Percentiles rank a stretch among this genome's conserved stretches.
Evolutionary conservation across 2,797 vertebrate genomes (phyloP).

Genomic region (Xenentodon cancila): DNA sequence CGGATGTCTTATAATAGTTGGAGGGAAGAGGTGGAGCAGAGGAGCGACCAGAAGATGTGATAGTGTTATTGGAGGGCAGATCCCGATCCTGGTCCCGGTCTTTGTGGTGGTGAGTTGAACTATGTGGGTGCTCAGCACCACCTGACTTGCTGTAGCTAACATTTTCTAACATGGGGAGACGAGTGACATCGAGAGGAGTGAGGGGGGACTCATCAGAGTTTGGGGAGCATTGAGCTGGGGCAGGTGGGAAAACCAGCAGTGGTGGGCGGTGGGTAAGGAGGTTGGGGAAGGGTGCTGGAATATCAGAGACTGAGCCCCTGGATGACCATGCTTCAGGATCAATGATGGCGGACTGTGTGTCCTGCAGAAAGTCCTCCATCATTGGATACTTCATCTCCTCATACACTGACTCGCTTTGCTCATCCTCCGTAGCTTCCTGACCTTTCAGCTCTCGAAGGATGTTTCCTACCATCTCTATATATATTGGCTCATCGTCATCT

Average conservation of each 20-base stretch:
- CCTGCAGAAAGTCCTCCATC: slow-evolving; percentile 87
- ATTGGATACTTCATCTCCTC: slow-evolving; percentile 98
- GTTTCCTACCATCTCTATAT: slow-evolving; percentile 98
- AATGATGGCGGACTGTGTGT: slow-evolving; percentile 85
- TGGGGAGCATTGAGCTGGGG: slow-evolving; percentile 92
- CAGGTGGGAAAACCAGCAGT: slow-evolving; percentile 89
- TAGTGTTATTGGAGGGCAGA: slow-evolving; percentile 80
- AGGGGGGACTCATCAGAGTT: slow-evolving; percentile 98
- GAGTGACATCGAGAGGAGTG: slow-evolving; percentile 91
- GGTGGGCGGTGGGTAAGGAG: slow-evolving; percentile 92
- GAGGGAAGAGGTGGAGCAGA: slow-evolving; percentile 93
- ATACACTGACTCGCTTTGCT: slow-evolving; percentile 93
- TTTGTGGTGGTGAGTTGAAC: slow-evolving; percentile 49
- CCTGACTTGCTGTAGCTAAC: slow-evolving; percentile 83
- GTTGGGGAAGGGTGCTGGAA: slow-evolving; percentile 95
- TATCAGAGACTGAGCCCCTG: slow-evolving; percentile 87
- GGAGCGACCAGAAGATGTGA: slow-evolving; percentile 85
- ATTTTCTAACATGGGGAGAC: slow-evolving; percentile 81
- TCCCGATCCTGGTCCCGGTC: slow-evolving; percentile 38
- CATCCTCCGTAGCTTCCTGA: slow-evolving; percentile 81
- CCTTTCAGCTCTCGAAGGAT: slow-evolving; percentile 88
- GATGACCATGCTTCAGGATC: slow-evolving; percentile 79
- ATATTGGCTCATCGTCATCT: slow-evolving; percentile 93
- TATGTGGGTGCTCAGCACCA: slow-evolving; percentile 32
- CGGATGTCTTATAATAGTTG: slow-evolving; percentile 87